These are phyloP conservation scores for Spilarctia lutea DNA, from an alignment of 2,888 invertebrate species.

Conservation along the genomic window DNA sequence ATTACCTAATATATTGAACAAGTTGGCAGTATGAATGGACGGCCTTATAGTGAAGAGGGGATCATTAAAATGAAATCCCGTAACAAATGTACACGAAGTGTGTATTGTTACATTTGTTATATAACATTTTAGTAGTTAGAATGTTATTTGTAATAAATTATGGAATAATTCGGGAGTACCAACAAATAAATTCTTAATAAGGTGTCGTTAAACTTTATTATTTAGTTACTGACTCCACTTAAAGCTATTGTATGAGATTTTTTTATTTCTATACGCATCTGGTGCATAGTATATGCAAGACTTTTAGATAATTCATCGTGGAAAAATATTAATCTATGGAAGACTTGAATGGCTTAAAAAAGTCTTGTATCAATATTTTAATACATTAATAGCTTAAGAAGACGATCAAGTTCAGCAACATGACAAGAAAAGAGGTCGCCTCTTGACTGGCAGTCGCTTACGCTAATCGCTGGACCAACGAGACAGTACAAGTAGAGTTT, in stretches of 20 bases:
- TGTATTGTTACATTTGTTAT: slow-evolving; percentile 56
- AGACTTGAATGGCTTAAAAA: background rate
- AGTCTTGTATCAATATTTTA: background rate
- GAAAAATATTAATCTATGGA: background rate
- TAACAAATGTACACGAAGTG: slow-evolving; percentile 73
- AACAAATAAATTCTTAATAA: slow-evolving; percentile 86
- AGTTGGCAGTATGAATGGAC: slow-evolving; percentile 56
- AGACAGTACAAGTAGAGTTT: no score
- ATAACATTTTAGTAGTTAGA: slow-evolving; percentile 56
- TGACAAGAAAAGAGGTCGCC: no score
- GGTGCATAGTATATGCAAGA: slow-evolving; percentile 55
- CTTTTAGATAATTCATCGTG: slow-evolving; percentile 41
- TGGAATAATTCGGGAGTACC: slow-evolving; percentile 78
- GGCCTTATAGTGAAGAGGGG: slow-evolving; percentile 51
- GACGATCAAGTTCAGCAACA: background rate
- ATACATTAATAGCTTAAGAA: background rate
- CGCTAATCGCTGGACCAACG: no score
- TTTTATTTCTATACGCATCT: slow-evolving; percentile 64
- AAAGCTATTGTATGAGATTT: slow-evolving; percentile 71
- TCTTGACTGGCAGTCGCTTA: no score
- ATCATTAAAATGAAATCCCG: slow-evolving; percentile 80
- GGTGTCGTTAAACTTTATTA: slow-evolving; percentile 82
- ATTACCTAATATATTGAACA: slow-evolving; percentile 72
- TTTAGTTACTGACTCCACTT: slow-evolving; percentile 82
- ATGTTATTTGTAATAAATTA: slow-evolving; percentile 86